Conservation (phyloP, 2,888 invertebrate species). For the Philopedon plagiatum region DNA sequence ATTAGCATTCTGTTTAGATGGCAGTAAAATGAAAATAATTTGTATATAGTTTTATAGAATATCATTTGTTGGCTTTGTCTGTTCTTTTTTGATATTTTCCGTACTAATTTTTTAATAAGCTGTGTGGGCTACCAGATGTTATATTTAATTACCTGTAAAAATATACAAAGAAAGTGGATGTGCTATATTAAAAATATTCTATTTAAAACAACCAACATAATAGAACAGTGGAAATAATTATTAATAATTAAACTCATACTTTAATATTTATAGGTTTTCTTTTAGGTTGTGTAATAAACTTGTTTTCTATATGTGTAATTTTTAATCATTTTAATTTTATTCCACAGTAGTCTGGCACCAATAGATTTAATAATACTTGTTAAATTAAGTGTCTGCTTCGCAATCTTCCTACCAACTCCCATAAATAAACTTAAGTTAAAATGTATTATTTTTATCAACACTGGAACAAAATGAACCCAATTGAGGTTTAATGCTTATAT, state of each 20-base stretch:
- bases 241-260: neutral
- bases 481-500: no score
- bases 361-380: neutral
- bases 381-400: neutral
- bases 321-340: neutral
- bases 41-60: no score
- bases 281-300: neutral
- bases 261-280: neutral
- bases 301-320: neutral
- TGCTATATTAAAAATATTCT: no score
- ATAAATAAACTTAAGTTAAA: conserved; percentile 8
- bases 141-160: no score
- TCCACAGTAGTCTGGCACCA: neutral
- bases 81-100: no score
- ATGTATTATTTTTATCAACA: neutral
- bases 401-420: conserved; percentile 1
- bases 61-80: no score
- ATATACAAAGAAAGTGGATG: no score
- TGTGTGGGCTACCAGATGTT: no score
- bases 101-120: no score
- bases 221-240: neutral
- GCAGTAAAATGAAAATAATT: no score
- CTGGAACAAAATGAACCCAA: neutral
- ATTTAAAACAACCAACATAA: neutral
- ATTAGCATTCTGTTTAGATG: no score